A percentile compares a stretch with the other conserved stretches of the same genome.
phyloP scores from a whole-genome alignment of 2,113 vertebrate genomes.

The Aphyosemion australe region DNA sequence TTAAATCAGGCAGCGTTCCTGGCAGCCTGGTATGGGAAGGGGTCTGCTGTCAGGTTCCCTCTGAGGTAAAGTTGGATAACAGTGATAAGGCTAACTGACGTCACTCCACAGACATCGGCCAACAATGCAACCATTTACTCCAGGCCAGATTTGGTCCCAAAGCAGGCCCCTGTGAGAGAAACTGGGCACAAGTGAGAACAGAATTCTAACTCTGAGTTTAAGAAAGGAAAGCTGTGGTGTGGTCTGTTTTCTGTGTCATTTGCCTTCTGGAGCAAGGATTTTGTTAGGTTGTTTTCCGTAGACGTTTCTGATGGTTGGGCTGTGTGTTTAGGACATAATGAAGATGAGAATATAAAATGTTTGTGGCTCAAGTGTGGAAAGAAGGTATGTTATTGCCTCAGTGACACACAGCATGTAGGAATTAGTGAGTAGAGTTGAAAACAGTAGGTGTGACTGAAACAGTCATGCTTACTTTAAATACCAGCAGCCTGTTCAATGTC shows the following conservation, averaged over 20 bases:
- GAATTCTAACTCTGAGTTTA: slow-evolving; percentile 43
- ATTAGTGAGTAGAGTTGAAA: too few species aligned
- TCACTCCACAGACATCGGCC: slow-evolving; percentile 52
- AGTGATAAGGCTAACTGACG: slow-evolving; percentile 60
- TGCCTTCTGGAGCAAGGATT: background rate
- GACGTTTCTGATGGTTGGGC: background rate
- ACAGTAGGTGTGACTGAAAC: too few species aligned
- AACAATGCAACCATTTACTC: slow-evolving; percentile 67
- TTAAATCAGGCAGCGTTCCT: slow-evolving; percentile 24
- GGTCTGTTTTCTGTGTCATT: background rate
- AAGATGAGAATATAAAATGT: too few species aligned
- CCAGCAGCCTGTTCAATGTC: too few species aligned
- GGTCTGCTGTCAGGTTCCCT: slow-evolving; percentile 39
- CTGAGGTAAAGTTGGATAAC: slow-evolving; percentile 51
- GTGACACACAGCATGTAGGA: too few species aligned
- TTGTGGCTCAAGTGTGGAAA: too few species aligned
- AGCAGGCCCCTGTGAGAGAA: slow-evolving; percentile 52
- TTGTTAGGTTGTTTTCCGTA: background rate
- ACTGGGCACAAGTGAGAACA: slow-evolving; percentile 33
- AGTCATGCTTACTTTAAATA: too few species aligned
- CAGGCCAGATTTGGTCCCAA: slow-evolving; percentile 55
- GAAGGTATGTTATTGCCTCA: too few species aligned
- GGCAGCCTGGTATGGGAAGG: slow-evolving; percentile 2
- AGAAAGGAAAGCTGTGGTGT: slow-evolving; percentile 13
- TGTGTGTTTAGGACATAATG: too few species aligned